A percentile compares a stretch with the other conserved stretches of the same genome.
phyloP scores from a whole-genome alignment of 2,113 vertebrate genomes.

The Xyrauchen texanus region DNA sequence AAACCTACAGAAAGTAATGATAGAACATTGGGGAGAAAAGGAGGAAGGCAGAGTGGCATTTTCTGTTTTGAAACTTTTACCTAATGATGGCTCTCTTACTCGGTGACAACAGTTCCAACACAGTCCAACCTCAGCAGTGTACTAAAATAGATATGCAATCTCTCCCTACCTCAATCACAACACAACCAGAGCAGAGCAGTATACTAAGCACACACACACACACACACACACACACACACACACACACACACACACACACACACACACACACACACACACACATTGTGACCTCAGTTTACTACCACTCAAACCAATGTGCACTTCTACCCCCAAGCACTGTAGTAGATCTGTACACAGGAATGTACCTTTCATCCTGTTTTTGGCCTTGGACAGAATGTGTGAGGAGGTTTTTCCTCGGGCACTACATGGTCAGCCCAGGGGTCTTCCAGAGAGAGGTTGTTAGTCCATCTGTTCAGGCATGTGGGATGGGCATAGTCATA shows the following conservation, averaged over 20 bases:
- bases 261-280: no score
- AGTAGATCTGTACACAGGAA: slow-evolving; percentile 15
- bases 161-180: neutral
- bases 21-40: neutral
- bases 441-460: slow-evolving; percentile 31
- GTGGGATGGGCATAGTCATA: slow-evolving; percentile 12
- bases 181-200: no score
- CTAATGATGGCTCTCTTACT: slow-evolving; percentile 15
- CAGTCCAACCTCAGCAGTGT: neutral
- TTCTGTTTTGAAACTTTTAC: neutral
- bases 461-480: slow-evolving; percentile 52
- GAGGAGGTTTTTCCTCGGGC: slow-evolving; percentile 45
- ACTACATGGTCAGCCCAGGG: slow-evolving; percentile 33
- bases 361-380: slow-evolving; percentile 25
- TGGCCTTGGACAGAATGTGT: slow-evolving; percentile 25
- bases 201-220: no score
- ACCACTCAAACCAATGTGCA: slow-evolving; percentile 14
- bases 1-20: neutral
- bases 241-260: no score
- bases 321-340: slow-evolving; percentile 7
- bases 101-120: neutral
- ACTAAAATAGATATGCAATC: neutral
- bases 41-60: neutral
- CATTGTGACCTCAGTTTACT: neutral
- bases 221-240: no score